Conservation (phyloP, 2,113 vertebrate genomes). For the Odontophorus gujanensis region DNA sequence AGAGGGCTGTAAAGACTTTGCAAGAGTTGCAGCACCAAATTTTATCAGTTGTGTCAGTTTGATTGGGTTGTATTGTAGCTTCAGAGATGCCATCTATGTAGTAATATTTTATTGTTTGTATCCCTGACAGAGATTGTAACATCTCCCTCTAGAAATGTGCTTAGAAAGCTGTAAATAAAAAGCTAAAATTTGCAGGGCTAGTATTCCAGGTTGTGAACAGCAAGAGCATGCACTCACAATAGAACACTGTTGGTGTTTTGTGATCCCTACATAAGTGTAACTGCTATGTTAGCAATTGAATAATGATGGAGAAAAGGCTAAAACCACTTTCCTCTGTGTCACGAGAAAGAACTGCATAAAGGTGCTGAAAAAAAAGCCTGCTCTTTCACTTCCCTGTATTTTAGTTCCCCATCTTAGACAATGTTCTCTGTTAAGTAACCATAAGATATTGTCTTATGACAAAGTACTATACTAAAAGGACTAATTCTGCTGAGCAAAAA, state of each 20-base stretch:
- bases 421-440: background rate
- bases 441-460: background rate
- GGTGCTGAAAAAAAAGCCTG: background rate
- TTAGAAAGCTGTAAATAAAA: constrained; percentile 37
- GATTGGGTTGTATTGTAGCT: constrained; percentile 12
- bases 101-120: constrained; percentile 5
- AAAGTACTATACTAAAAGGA: background rate
- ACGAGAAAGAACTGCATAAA: background rate
- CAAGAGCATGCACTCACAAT: background rate
- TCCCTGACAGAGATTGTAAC: constrained; percentile 11
- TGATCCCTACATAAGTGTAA: background rate
- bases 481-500: background rate
- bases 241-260: background rate
- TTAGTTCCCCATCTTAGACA: background rate
- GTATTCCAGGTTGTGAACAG: background rate
- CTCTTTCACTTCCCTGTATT: background rate
- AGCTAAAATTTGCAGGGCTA: background rate
- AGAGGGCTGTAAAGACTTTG: background rate
- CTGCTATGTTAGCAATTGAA: background rate
- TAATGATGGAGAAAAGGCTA: background rate
- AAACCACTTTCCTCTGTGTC: background rate
- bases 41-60: constrained; percentile 42
- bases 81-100: background rate
- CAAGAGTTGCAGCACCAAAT: background rate
- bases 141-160: constrained; percentile 4